Evolutionary conservation across 2,888 invertebrate genomes (phyloP), one percentile per base, ranked within the genome.

Genomic region (Euplagia quadripunctaria): DNA sequence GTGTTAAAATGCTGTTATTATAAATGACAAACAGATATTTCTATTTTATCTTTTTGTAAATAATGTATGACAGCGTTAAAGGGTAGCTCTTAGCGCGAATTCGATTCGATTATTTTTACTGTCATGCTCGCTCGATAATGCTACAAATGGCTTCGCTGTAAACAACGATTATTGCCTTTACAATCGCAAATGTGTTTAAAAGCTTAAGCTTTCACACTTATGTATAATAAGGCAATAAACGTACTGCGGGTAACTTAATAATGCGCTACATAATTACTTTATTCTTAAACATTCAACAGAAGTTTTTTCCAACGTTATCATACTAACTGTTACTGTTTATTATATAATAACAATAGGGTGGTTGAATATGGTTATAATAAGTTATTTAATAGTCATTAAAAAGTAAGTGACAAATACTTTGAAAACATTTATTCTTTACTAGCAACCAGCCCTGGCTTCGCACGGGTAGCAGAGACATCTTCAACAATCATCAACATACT

Each of bases 41-140:
- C 1, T 1, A 31, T 31, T 31, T 31, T 31, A 31, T 31, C 2
- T 31, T 31, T 74, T 70, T 69, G 64, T 82, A 58, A 78, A 75
- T 80, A 78, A 78, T 76, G 41, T 17, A 69, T 71, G 68, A 64
- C 63, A 76, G 64, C 17, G 46, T 20, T 68, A 49, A 63, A 46
- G 20, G 72, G 70, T 69, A 71, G 58, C 42, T 74, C 64, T 72
- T 71, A 71, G 69, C 51, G 68, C 73, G 70, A 74, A 80, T 79
- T 78, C 72, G 58, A 31, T 31, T 31, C 31, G 31, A 31, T 31
- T 12, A 0, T 61, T 61, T 31, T 61, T 31, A 61, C 31, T 12
- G 14, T 12, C 31, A 31, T 61, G 20, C 31, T 61, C 31, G 14
- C 14, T 1, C 42, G 64, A 64, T 43, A 64, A 61, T 11, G 61